A percentile compares a stretch with the other conserved stretches of the same genome.
These are phyloP conservation scores for Sitophilus oryzae DNA, from an alignment of 1,140 invertebrate genomes.

Conservation along the genomic window DNA sequence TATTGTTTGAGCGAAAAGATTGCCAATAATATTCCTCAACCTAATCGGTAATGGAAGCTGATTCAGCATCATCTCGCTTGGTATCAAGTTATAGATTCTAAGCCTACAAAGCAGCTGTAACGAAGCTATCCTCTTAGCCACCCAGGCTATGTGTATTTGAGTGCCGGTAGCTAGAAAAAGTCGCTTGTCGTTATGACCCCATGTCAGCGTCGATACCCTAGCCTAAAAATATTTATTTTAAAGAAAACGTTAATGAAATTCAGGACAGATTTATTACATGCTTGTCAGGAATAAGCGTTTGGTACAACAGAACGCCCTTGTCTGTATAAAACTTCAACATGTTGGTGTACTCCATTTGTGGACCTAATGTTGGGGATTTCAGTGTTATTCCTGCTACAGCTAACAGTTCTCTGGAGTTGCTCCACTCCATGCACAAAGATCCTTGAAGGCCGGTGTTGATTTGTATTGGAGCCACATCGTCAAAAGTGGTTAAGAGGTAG, in stretches of 20 bases:
- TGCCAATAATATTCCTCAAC: constrained; percentile 75
- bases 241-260: constrained; percentile 1
- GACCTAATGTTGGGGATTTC: constrained; percentile 39
- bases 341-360: constrained; percentile 46
- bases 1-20: constrained; percentile 93
- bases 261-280: constrained; percentile 49
- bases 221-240: constrained; percentile 63
- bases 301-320: constrained; percentile 57
- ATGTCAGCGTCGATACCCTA: constrained; percentile 87
- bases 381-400: constrained; percentile 76
- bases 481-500: constrained; percentile 82
- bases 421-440: constrained; percentile 88
- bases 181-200: constrained; percentile 94
- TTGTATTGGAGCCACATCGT: constrained; percentile 83
- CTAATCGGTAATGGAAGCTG: constrained; percentile 78
- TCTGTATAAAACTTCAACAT: constrained; percentile 65
- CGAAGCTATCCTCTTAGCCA: constrained; percentile 82
- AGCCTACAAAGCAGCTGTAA: constrained; percentile 82
- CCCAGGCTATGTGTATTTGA: constrained; percentile 86
- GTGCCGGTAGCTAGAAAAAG: constrained; percentile 89
- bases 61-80: constrained; percentile 54
- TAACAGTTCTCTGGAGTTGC: constrained; percentile 85
- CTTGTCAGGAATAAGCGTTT: constrained; percentile 56
- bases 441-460: constrained; percentile 74
- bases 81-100: constrained; percentile 57